Evolutionary conservation across 2,888 invertebrate genomes (phyloP).

Genomic region (Harmothoe impar): DNA sequence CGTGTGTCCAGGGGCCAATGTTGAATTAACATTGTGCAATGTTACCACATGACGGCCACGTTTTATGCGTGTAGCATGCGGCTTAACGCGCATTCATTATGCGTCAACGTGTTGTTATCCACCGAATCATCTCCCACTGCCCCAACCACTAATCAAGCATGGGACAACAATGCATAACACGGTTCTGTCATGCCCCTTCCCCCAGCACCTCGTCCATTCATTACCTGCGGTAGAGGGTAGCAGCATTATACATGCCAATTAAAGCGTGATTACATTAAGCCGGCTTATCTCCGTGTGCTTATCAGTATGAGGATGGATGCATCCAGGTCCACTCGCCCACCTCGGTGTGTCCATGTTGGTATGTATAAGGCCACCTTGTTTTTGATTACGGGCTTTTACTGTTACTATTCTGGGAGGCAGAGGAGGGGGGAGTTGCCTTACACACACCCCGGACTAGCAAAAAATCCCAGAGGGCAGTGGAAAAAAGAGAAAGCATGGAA

Average conservation of each 20-base stretch:
- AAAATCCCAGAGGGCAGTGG: too few species aligned
- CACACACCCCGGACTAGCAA: too few species aligned
- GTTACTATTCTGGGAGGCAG: too few species aligned
- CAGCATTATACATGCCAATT: slow-evolving; percentile 10
- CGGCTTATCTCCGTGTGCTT: background rate
- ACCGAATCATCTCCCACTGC: too few species aligned
- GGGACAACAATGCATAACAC: background rate
- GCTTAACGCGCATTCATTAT: background rate
- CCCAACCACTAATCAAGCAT: background rate
- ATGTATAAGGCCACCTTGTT: background rate
- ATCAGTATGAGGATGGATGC: background rate
- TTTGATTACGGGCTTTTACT: too few species aligned
- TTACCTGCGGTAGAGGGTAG: background rate
- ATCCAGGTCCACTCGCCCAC: background rate
- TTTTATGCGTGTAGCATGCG: background rate
- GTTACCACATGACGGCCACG: background rate
- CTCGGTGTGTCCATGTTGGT: too few species aligned
- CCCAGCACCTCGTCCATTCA: background rate
- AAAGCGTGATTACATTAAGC: background rate
- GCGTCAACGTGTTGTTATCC: background rate
- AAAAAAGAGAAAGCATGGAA: too few species aligned
- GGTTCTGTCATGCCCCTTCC: background rate
- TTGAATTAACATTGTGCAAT: too few species aligned
- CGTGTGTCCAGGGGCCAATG: too few species aligned
- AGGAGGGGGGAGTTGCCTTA: too few species aligned